Conservation (phyloP, 2,888 invertebrate species). For the Biston stratarius region DNA sequence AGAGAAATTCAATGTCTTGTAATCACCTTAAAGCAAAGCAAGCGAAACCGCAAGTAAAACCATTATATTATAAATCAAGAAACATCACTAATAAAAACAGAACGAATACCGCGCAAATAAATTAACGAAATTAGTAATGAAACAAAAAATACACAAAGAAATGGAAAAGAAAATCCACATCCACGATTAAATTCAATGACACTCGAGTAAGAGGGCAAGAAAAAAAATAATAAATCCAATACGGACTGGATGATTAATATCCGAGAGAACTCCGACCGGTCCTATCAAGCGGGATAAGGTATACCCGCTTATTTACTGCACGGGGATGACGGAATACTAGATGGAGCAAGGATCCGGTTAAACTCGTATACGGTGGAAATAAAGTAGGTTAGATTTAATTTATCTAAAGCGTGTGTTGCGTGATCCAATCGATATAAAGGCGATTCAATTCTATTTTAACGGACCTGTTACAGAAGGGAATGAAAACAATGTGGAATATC, state of each 20-base stretch:
- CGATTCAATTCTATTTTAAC: no score
- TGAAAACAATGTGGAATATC: no score
- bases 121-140: constrained; percentile 13
- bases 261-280: constrained; percentile 54
- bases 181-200: constrained; percentile 64
- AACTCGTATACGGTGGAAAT: not conserved
- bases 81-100: not conserved
- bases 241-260: constrained; percentile 72
- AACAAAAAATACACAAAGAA: constrained; percentile 13
- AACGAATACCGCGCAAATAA: constrained; percentile 1
- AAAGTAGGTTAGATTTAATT: not conserved
- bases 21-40: no score
- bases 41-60: not conserved
- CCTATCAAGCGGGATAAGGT: constrained; percentile 65
- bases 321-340: constrained; percentile 45
- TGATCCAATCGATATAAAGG: not conserved
- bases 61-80: not conserved
- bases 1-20: no score
- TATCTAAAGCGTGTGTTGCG: not conserved
- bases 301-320: constrained; percentile 61
- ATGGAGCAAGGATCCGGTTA: constrained; percentile 35
- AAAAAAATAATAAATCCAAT: constrained; percentile 69
- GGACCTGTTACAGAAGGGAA: no score
- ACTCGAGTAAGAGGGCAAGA: constrained; percentile 50
- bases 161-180: constrained; percentile 27